Conservation (phyloP, 2,113 vertebrate genomes). For the Polypterus senegalus region DNA sequence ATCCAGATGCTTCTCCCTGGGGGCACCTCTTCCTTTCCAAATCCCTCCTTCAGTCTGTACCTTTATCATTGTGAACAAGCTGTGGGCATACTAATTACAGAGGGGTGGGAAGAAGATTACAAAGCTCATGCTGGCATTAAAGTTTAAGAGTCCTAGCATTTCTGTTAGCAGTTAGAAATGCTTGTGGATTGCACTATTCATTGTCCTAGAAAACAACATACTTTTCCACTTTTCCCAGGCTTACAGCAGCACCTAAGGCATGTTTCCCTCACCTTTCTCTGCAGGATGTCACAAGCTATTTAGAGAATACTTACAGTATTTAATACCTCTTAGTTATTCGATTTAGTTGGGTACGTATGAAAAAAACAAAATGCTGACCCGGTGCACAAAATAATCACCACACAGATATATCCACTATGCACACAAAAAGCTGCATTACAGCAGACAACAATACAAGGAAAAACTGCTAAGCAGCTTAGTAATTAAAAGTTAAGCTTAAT, state of each 20-base stretch:
- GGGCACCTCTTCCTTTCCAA: constrained; percentile 27
- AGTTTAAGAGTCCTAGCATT: constrained; percentile 18
- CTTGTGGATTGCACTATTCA: constrained; percentile 35
- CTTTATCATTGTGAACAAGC: constrained; percentile 37
- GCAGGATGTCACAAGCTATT: no score
- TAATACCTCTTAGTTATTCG: no score
- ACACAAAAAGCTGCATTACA: no score
- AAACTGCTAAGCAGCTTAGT: no score
- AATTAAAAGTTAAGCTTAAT: constrained; percentile 21
- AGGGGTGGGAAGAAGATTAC: constrained; percentile 42
- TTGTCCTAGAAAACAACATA: constrained; percentile 29
- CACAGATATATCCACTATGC: no score
- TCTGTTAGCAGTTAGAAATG: constrained; percentile 47
- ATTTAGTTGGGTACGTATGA: no score
- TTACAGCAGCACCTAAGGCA: neutral
- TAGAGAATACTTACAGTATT: no score
- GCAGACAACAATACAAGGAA: no score
- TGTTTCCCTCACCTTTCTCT: no score
- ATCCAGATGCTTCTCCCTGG: constrained; percentile 48
- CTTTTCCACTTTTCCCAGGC: constrained; percentile 27
- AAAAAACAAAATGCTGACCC: no score
- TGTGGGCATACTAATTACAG: constrained; percentile 46
- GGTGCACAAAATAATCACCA: no score
- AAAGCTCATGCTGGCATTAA: constrained; percentile 31
- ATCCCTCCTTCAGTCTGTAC: constrained; percentile 19